These are phyloP conservation scores for Onthophagus taurus DNA, from an alignment of 1,140 invertebrate species.

Conservation along the genomic window DNA sequence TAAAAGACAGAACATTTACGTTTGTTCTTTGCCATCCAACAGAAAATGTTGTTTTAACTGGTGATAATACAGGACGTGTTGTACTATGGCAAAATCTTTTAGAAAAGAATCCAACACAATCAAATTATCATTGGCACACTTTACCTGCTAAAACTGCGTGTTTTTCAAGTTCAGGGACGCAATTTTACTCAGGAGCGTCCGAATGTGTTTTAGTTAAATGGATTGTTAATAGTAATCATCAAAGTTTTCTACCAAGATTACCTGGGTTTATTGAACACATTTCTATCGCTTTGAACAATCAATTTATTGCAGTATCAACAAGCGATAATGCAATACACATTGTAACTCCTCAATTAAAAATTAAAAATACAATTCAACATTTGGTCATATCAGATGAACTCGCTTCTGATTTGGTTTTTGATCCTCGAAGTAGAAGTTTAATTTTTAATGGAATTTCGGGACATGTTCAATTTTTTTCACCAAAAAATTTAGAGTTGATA, in stretches of 20 bases:
- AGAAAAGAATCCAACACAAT: conserved; percentile 35
- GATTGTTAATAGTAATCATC: conserved; percentile 48
- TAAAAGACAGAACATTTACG: conserved; percentile 44
- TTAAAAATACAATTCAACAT: conserved; percentile 55
- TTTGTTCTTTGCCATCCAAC: conserved; percentile 60
- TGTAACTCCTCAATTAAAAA: conserved; percentile 48
- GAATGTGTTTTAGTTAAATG: conserved; percentile 77
- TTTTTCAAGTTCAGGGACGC: conserved; percentile 58
- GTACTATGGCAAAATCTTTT: conserved; percentile 54
- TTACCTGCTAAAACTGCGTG: conserved; percentile 57
- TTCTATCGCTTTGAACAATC: conserved; percentile 54
- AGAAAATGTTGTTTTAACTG: conserved; percentile 58
- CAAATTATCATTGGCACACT: conserved; percentile 71
- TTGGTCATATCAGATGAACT: conserved; percentile 52
- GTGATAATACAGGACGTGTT: conserved; percentile 58
- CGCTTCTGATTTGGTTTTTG: conserved; percentile 55
- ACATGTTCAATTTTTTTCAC: conserved; percentile 72
- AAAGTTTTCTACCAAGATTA: conserved; percentile 62
- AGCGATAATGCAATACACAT: conserved; percentile 67
- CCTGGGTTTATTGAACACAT: conserved; percentile 59
- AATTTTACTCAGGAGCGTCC: conserved; percentile 64
- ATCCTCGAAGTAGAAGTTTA: conserved; percentile 55
- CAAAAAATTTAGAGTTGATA: conserved; percentile 53
- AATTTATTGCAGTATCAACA: conserved; percentile 55
- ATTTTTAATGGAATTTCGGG: conserved; percentile 70